Evolutionary conservation across 2,888 invertebrate genomes (phyloP).

Genomic region (Villa cingulata): DNA sequence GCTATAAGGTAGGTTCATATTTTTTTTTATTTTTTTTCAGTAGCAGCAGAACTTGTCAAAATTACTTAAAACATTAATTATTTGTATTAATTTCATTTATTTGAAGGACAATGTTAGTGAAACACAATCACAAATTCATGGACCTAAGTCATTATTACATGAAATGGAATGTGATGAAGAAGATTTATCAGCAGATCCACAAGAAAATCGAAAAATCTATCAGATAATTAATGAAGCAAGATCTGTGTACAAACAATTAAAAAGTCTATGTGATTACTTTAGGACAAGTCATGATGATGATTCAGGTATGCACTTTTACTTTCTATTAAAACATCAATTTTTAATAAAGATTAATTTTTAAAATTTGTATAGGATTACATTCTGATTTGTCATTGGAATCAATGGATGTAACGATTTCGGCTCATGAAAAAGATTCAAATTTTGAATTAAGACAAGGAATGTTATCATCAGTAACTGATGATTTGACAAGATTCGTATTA

Average conservation of each 20-base stretch:
- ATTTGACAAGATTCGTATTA: slow-evolving; percentile 56
- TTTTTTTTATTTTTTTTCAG: not conserved
- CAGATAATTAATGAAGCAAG: slow-evolving; percentile 53
- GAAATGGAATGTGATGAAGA: slow-evolving; percentile 78
- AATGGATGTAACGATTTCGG: slow-evolving; percentile 38
- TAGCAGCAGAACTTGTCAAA: no score
- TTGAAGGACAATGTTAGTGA: not conserved
- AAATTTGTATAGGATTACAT: slow-evolving; percentile 42
- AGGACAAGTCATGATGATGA: slow-evolving; percentile 64
- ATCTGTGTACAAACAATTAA: slow-evolving; percentile 58
- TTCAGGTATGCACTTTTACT: slow-evolving; percentile 39
- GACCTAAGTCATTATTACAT: slow-evolving; percentile 60
- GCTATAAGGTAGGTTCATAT: slow-evolving; percentile 10
- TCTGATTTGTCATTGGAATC: slow-evolving; percentile 55
- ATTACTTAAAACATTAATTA: no score
- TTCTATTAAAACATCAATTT: not conserved
- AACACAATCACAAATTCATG: slow-evolving; percentile 17
- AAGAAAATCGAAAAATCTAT: slow-evolving; percentile 34
- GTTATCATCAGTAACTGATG: slow-evolving; percentile 57
- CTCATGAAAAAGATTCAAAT: slow-evolving; percentile 26
- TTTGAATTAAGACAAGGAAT: slow-evolving; percentile 48
- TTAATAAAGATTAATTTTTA: not conserved
- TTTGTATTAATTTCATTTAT: not conserved
- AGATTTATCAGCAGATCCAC: slow-evolving; percentile 40
- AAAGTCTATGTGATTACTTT: slow-evolving; percentile 57